Evolutionary conservation across 1,140 invertebrate genomes (phyloP).

Genomic region (Coelopa frigida): DNA sequence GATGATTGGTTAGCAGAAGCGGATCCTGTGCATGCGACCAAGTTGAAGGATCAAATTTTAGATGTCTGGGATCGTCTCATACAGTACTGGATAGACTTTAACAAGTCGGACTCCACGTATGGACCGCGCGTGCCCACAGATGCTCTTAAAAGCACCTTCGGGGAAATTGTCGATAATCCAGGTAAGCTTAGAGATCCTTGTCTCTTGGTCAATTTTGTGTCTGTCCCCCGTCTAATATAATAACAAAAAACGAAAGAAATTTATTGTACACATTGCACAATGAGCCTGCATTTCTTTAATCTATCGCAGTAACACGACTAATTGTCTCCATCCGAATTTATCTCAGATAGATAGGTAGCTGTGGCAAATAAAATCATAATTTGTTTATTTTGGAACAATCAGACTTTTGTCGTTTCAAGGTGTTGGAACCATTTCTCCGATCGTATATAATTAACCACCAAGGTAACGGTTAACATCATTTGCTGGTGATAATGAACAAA

Average conservation of each 20-base stretch:
- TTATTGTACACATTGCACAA: conserved; percentile 13
- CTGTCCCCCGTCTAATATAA: neutral
- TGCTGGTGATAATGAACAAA: too few species aligned
- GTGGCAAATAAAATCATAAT: too few species aligned
- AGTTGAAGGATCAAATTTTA: conserved; percentile 83
- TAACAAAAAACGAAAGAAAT: neutral
- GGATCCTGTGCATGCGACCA: conserved; percentile 71
- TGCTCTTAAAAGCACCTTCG: conserved; percentile 59
- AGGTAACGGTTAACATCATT: too few species aligned
- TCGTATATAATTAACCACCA: too few species aligned
- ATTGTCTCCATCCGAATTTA: too few species aligned
- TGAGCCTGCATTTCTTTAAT: neutral
- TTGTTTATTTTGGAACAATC: too few species aligned
- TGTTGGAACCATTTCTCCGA: too few species aligned
- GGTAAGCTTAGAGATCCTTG: conserved; percentile 21
- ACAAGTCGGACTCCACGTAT: conserved; percentile 46
- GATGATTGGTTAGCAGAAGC: conserved; percentile 68
- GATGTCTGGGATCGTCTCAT: conserved; percentile 91
- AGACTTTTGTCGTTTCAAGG: too few species aligned
- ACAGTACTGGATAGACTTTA: conserved; percentile 77
- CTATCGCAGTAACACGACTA: neutral
- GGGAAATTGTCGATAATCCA: conserved; percentile 43
- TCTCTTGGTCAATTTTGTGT: neutral
- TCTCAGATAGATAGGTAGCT: too few species aligned
- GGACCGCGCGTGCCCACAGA: conserved; percentile 63